phyloP scores from a whole-genome alignment of 1,140 invertebrate species.

The Sitophilus oryzae region DNA sequence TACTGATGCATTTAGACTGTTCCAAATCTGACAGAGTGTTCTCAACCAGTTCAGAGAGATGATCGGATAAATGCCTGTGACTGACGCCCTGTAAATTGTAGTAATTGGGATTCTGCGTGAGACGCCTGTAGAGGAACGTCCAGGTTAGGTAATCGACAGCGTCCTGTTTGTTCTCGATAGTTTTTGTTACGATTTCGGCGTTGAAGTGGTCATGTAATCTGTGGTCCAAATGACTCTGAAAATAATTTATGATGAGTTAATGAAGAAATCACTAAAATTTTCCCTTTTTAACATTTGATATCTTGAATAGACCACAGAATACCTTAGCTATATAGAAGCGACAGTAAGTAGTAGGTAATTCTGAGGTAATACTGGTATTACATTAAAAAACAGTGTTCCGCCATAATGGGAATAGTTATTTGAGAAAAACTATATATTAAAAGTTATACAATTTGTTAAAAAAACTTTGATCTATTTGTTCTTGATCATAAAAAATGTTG shows the following conservation, averaged over 20 bases:
- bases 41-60: slow-evolving; percentile 97
- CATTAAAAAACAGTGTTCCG: too few species aligned
- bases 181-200: slow-evolving; percentile 99
- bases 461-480: too few species aligned
- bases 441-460: too few species aligned
- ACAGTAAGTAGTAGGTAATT: too few species aligned
- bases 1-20: slow-evolving; percentile 95
- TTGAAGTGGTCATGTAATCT: slow-evolving; percentile 98
- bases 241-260: slow-evolving; percentile 14
- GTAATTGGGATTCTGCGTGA: slow-evolving; percentile 99
- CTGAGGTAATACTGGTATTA: too few species aligned
- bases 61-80: slow-evolving; percentile 95
- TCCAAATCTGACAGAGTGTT: slow-evolving; percentile 92
- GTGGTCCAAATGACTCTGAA: slow-evolving; percentile 88
- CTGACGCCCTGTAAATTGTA: slow-evolving; percentile 97
- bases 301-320: too few species aligned
- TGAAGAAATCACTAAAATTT: background rate
- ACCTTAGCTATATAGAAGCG: too few species aligned
- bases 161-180: slow-evolving; percentile 99
- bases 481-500: slow-evolving; percentile 13
- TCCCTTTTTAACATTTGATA: background rate
- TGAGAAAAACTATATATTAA: too few species aligned
- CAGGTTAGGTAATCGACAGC: slow-evolving; percentile 99
- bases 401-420: too few species aligned
- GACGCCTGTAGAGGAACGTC: slow-evolving; percentile 95